These are phyloP conservation scores for Spisula subtruncata DNA, from an alignment of 2,888 invertebrate genomes.

Conservation along the genomic window DNA sequence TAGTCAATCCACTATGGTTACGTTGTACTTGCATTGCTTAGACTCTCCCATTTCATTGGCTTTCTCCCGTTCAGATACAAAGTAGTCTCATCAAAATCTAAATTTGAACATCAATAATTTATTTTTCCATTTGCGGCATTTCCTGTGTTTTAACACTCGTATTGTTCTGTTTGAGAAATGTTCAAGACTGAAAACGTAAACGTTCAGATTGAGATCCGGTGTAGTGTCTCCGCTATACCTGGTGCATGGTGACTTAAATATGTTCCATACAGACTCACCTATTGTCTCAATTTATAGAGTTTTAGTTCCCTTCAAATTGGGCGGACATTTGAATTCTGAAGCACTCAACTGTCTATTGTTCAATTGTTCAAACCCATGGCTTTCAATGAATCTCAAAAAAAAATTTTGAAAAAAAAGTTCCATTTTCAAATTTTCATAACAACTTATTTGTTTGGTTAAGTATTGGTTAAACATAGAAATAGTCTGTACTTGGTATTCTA, in stretches of 20 bases:
- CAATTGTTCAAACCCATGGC: not conserved
- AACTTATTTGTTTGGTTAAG: not conserved
- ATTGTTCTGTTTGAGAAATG: constrained; percentile 44
- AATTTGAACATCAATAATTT: constrained; percentile 66
- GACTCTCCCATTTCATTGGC: constrained; percentile 44
- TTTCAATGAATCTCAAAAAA: not conserved
- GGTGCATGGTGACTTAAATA: not conserved
- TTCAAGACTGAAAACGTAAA: not conserved
- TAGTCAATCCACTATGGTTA: not conserved
- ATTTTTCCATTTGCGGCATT: constrained; percentile 60
- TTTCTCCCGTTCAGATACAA: constrained; percentile 48
- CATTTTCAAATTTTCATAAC: constrained; percentile 25
- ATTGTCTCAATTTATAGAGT: not conserved
- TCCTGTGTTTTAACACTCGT: constrained; percentile 49
- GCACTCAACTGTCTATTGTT: constrained; percentile 12
- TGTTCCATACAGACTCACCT: not conserved
- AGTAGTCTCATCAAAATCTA: constrained; percentile 48
- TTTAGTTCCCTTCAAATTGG: not conserved
- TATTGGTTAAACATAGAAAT: not conserved
- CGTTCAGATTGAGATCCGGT: constrained; percentile 13
- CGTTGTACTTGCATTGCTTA: not conserved
- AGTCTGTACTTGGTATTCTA: not conserved
- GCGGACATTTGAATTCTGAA: constrained; percentile 18
- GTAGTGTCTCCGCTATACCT: not conserved
- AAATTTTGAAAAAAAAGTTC: not conserved